Evolutionary conservation across 2,797 vertebrate species (phyloP).

Genomic region (Pantherophis alleghaniensis): DNA sequence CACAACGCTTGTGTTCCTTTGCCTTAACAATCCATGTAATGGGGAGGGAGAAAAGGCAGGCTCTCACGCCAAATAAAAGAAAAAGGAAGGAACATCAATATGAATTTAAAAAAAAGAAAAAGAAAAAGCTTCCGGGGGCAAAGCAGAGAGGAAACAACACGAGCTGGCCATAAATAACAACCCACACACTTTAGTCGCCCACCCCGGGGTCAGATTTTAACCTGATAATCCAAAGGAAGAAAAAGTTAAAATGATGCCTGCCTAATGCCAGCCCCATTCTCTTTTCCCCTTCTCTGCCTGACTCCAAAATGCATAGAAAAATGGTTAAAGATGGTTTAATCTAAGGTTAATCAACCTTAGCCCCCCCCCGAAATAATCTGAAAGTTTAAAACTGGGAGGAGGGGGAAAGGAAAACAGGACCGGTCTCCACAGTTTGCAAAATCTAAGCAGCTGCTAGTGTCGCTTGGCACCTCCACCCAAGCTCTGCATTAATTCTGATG

Average conservation of each 20-base stretch:
- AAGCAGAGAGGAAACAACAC: neutral
- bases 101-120: neutral
- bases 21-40: neutral
- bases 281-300: neutral
- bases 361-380: neutral
- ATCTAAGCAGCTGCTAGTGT: neutral
- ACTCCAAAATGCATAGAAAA: neutral
- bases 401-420: neutral
- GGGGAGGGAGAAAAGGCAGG: neutral
- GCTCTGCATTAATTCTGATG: neutral
- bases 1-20: neutral
- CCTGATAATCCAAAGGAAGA: neutral
- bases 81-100: neutral
- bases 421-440: neutral
- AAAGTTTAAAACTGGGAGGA: neutral
- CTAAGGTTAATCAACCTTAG: neutral
- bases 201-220: neutral
- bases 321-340: neutral
- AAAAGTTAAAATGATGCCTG: neutral
- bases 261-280: too few relatives aligned
- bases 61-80: neutral
- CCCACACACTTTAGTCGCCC: neutral
- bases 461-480: neutral
- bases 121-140: neutral
- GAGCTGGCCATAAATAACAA: neutral